phyloP scores from a whole-genome alignment of 2,888 invertebrate genomes.

The Noctua fimbriata region DNA sequence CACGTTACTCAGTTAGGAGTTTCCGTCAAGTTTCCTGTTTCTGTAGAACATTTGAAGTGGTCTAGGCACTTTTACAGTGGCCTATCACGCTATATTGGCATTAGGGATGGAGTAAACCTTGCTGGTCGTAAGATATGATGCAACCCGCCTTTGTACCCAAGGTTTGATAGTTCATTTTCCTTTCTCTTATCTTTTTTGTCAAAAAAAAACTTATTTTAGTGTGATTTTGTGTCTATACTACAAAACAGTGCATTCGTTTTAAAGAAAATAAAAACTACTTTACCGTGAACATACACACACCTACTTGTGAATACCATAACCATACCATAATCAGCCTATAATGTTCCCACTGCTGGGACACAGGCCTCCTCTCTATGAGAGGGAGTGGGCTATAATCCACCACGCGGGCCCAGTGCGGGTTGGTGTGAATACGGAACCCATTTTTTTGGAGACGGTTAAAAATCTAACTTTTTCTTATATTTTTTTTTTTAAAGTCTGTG shows the following conservation, averaged over 20 bases:
- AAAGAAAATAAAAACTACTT: background rate
- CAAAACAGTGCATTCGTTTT: background rate
- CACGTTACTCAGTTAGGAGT: slow-evolving; percentile 32
- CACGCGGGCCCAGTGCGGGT: too few relatives aligned
- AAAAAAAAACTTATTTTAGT: background rate
- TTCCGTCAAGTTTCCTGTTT: slow-evolving; percentile 51
- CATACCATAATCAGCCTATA: too few relatives aligned
- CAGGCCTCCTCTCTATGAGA: too few relatives aligned
- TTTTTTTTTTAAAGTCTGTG: too few relatives aligned
- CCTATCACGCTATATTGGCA: slow-evolving; percentile 56
- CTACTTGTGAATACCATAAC: too few relatives aligned
- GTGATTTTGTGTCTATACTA: background rate
- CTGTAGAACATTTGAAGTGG: slow-evolving; percentile 41
- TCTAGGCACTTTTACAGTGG: slow-evolving; percentile 59
- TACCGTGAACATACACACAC: background rate
- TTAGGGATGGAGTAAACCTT: slow-evolving; percentile 36
- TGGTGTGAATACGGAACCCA: background rate
- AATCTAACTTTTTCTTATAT: too few relatives aligned
- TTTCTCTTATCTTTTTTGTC: background rate
- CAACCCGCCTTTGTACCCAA: background rate
- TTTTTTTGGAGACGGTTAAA: background rate
- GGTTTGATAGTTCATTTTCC: background rate
- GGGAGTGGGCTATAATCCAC: too few relatives aligned
- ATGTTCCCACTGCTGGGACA: too few relatives aligned
- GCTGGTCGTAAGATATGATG: slow-evolving; percentile 17